Evolutionary conservation across 2,113 vertebrate species (phyloP), one percentile per base, ranked within the genome.

Genomic region (Micromys minutus): DNA sequence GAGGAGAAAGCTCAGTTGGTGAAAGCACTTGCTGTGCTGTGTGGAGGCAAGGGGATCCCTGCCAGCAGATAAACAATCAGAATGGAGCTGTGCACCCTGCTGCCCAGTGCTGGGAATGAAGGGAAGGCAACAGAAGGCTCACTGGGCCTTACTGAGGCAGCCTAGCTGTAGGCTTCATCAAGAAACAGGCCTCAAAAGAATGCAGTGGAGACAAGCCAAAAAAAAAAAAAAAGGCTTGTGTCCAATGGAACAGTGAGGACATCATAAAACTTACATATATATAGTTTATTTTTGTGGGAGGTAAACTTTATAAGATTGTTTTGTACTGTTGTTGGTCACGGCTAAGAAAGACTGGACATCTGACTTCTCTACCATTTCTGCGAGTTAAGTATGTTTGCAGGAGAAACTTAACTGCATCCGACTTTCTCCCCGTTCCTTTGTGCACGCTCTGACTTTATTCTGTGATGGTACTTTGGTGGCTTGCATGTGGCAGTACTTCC

Each of bases 241-340:
- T 98, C 98, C 98, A 98, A 98, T 98, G 98, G 98, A 98, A 98
- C 98, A 99, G 98, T 98, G 98, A 98, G 99, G 99, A 98, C 99
- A 99, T 99, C 99, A 98, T 99, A 99, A 99, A 99, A 98, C 99
- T 98, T 99, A 98, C 99, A 99, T 99, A 99, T 99, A 99, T 99
- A 99, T 99, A 99, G 98, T 99, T 99, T 99, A 99, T 99, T 99
- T 99, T 99, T 99, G 98, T 99, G 99, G 98, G 99, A 99, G 98
- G 99, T 99, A 98, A 98, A 99, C 99, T 99, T 99, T 99, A 99
- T 99, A 99, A 98, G 98, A 99, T 98, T 99, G 98, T 99, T 99
- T 99, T 98, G 98, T 98, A 98, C 98, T 99, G 98, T 98, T 98
- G 98, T 97, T 98, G 98, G 98, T 98, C 98, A 97, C 98, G 93